phyloP scores from a whole-genome alignment of 2,888 invertebrate species.

The Conchocele bisecta region DNA sequence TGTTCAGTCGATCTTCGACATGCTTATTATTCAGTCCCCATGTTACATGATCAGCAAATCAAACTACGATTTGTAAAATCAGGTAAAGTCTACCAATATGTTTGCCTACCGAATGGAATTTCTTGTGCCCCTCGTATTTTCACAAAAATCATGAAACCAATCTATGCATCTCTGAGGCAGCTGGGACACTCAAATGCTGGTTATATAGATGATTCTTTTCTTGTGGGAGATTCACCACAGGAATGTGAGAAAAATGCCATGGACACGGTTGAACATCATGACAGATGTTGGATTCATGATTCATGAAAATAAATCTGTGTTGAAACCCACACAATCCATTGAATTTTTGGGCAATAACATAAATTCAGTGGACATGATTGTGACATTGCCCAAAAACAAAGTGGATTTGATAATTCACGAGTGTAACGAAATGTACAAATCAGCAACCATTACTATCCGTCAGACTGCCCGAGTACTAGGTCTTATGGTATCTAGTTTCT shows the following conservation, averaged over 20 bases:
- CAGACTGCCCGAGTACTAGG: conserved; percentile 27
- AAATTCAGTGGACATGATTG: conserved; percentile 34
- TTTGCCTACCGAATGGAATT: conserved; percentile 40
- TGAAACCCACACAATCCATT: conserved; percentile 27
- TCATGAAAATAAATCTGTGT: conserved; percentile 28
- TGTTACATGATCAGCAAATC: background rate
- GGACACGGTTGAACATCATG: conserved; percentile 4
- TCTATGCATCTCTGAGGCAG: conserved; percentile 18
- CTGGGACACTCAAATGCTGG: conserved; percentile 26
- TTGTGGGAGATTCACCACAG: conserved; percentile 10
- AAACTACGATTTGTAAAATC: background rate
- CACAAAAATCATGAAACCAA: background rate
- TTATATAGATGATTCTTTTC: conserved; percentile 49
- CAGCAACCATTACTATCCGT: background rate
- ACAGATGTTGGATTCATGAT: conserved; percentile 34
- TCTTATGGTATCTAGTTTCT: conserved; percentile 9
- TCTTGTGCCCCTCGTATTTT: conserved; percentile 37
- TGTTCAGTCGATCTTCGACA: too few species aligned
- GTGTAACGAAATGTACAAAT: background rate
- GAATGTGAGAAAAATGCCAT: conserved; percentile 22
- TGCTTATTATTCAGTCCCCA: background rate
- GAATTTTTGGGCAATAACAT: conserved; percentile 33
- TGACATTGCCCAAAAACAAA: conserved; percentile 32
- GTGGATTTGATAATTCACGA: background rate
- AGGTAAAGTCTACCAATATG: conserved; percentile 31